These are phyloP conservation scores for Anoura caudifer DNA, from an alignment of 2,113 vertebrate genomes.

Conservation along the genomic window DNA sequence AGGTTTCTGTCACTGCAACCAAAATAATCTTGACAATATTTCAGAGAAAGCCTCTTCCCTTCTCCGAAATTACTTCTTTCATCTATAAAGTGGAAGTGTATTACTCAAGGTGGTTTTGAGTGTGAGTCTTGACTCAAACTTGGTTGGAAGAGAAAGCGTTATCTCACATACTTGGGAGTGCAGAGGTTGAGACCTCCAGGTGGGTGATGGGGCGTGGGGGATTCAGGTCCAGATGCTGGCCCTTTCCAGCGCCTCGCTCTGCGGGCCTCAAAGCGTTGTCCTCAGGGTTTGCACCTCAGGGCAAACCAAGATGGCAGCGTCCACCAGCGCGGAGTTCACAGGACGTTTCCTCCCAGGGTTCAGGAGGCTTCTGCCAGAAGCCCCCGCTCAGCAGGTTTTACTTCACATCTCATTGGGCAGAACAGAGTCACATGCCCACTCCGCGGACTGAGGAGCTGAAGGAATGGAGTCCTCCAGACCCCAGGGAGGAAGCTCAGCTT, in stretches of 20 bases:
- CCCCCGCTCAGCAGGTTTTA: neutral
- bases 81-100: neutral
- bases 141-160: neutral
- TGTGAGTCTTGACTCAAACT: neutral
- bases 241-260: neutral
- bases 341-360: neutral
- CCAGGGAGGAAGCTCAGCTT: too few relatives aligned
- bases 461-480: neutral
- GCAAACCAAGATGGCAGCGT: neutral
- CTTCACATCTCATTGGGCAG: neutral
- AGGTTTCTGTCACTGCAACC: neutral
- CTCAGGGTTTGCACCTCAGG: neutral
- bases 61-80: neutral
- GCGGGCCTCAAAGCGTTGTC: neutral
- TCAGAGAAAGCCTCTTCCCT: neutral
- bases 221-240: accelerated
- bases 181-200: neutral
- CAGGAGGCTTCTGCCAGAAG: neutral
- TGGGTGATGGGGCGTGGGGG: accelerated
- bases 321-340: neutral
- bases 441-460: neutral
- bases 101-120: neutral
- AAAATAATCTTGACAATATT: neutral
- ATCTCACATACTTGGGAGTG: neutral
- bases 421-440: neutral